Evolutionary conservation across 2,888 invertebrate species (phyloP).

Genomic region (Tridacna crocea): DNA sequence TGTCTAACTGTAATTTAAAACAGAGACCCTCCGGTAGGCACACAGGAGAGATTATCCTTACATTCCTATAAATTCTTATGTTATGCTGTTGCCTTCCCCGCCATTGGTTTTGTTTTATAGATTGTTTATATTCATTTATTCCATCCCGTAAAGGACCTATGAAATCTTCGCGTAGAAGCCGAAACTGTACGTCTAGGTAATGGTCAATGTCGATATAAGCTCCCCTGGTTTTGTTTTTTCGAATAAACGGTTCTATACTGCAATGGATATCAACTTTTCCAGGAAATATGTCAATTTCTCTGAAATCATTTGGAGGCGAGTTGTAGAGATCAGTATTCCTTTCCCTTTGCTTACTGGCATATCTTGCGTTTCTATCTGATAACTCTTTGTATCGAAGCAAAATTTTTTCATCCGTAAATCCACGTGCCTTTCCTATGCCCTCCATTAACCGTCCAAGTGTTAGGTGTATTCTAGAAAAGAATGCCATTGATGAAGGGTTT

Average conservation of each 20-base stretch:
- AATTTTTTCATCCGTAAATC: conserved; percentile 1
- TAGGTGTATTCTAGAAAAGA: conserved; percentile 6
- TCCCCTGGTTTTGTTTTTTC: conserved; percentile 87
- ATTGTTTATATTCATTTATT: conserved; percentile 30
- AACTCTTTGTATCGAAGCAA: background rate
- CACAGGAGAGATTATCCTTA: conserved; percentile 63
- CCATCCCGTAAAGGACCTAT: conserved; percentile 90
- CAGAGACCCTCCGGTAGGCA: conserved; percentile 64
- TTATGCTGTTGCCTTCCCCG: conserved; percentile 41
- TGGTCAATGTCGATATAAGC: conserved; percentile 88
- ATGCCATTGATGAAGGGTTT: conserved; percentile 28
- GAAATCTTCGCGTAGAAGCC: conserved; percentile 92
- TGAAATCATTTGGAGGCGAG: conserved; percentile 31
- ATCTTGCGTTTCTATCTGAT: background rate
- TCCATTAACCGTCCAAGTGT: conserved; percentile 19
- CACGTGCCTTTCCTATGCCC: background rate
- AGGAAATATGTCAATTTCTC: conserved; percentile 25
- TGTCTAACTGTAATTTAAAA: conserved; percentile 60
- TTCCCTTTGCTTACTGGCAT: background rate
- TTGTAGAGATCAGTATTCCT: background rate
- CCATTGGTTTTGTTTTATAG: background rate
- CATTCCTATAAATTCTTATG: conserved; percentile 71
- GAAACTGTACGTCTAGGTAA: conserved; percentile 91
- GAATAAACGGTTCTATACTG: conserved; percentile 83
- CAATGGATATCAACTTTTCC: conserved; percentile 7